Evolutionary conservation across 2,113 vertebrate species (phyloP).

Genomic region (Antechinus flavipes): DNA sequence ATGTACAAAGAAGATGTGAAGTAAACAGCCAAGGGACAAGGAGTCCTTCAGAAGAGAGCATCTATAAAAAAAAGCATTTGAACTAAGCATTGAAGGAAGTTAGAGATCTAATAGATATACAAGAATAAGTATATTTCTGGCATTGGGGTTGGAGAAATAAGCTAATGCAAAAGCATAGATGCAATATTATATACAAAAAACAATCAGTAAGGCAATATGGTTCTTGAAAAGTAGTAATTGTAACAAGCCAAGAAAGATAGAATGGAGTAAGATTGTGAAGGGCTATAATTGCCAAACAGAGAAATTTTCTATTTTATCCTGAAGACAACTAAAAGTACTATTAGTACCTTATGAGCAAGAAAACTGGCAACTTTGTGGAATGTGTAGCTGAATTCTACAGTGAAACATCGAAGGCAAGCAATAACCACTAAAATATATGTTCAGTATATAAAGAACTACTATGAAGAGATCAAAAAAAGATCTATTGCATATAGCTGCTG

Average conservation of each 20-base stretch:
- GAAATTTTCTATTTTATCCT: not conserved
- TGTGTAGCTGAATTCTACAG: not conserved
- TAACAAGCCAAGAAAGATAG: not conserved
- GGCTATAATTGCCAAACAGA: not conserved
- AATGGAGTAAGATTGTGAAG: not conserved
- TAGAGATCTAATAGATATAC: not conserved
- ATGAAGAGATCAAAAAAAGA: not conserved
- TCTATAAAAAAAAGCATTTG: not conserved
- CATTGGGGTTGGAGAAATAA: not conserved
- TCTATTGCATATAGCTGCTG: not conserved
- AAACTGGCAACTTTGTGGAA: not conserved
- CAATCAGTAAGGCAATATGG: not conserved
- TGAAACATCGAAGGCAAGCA: not conserved
- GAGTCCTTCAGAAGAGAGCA: not conserved
- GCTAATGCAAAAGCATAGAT: not conserved
- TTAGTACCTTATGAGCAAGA: not conserved
- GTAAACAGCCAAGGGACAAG: not conserved
- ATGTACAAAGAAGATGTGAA: not conserved
- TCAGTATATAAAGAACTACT: not conserved
- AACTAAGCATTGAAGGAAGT: not conserved
- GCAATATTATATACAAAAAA: not conserved
- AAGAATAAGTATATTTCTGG: not conserved
- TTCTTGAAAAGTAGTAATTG: not conserved
- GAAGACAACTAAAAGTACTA: not conserved
- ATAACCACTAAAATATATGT: not conserved